Base-by-base conservation (phyloP, 2,888 invertebrate species). In the Melanchra persicariae region DNA sequence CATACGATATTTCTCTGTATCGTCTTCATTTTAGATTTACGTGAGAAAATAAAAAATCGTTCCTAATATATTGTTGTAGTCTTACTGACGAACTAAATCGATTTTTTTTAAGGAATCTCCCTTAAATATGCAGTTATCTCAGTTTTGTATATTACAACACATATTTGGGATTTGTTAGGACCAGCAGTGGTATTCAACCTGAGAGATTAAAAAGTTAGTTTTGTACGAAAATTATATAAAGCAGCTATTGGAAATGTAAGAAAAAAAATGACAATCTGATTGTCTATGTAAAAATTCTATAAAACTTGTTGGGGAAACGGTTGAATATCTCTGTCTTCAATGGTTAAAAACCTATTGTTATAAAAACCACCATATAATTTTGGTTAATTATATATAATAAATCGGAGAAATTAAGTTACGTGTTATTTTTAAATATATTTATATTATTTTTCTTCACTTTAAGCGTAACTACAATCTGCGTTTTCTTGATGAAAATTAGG, bases 341-440 rank as follows among this genome's bases (percentile, higher is more conserved):
- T 60, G 70, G 61, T 77, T 77, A 22, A 37, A 77, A 77, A 61
- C 70, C 59, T 45, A 62, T 78, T 81, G 77, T 78, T 81, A 81
- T 64, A 15, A 60, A 58, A 43, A 45, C 63, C 55, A 51, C 24
- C 58, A 57, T 59, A 52, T 78, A 19, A 22, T 63, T 70, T 77
- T 55, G 30, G 63, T 77, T 60, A 47, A 61, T 60, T 37, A 67
- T 58, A 17, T 54, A 24, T 40, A 30, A 58, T 45, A 15, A 40
- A 58, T 54, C 52, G 45, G 59, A 30, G 24, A 59, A 70, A 57
- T 40, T 58, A 60, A 79, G n/a, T 58, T 45, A 70, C 55, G n/a
- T 77, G 61, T 78, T 77, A 65, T 57, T 79, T 54, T n/a, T n/a
- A 65, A 54, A 60, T 51, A 60, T 45, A 55, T 61, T 72, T 78